A percentile compares a stretch with the other conserved stretches of the same genome.
phyloP scores from a whole-genome alignment of 2,113 vertebrate species.

The Leptocoma aspasia region DNA sequence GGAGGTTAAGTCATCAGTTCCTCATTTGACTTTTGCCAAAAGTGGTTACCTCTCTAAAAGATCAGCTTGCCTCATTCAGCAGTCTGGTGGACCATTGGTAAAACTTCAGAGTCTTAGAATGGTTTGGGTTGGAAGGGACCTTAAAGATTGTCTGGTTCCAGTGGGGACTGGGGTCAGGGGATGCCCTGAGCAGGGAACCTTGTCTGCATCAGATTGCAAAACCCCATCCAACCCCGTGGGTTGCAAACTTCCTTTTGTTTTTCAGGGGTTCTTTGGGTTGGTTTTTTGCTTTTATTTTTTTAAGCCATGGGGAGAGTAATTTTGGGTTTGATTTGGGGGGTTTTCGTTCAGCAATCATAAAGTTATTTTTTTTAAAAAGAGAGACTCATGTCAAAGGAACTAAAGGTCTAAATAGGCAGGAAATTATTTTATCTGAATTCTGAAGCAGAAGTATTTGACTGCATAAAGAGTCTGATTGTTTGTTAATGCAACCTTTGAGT shows the following conservation, averaged over 20 bases:
- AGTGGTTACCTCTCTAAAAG: background rate
- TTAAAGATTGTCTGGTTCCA: background rate
- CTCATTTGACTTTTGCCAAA: background rate
- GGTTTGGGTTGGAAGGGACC: background rate
- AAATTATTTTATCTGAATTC: background rate
- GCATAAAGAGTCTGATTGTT: background rate
- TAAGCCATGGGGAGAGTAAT: accelerated
- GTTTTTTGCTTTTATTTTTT: background rate
- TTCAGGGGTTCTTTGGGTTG: background rate
- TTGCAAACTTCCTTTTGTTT: background rate
- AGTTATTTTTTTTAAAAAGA: background rate
- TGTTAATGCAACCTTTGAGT: background rate
- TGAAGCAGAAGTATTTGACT: background rate
- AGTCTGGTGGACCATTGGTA: background rate
- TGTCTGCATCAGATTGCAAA: background rate
- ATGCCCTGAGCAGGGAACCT: background rate
- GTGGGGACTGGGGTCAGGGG: accelerated
- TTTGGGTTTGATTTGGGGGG: background rate
- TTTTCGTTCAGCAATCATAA: background rate
- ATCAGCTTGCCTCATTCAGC: background rate
- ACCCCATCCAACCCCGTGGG: background rate
- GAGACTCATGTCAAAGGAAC: background rate
- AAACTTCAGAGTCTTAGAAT: background rate
- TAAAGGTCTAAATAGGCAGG: background rate
- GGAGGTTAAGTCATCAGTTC: background rate